Evolutionary conservation across 2,888 invertebrate genomes (phyloP).

Genomic region (Deilephila elpenor): DNA sequence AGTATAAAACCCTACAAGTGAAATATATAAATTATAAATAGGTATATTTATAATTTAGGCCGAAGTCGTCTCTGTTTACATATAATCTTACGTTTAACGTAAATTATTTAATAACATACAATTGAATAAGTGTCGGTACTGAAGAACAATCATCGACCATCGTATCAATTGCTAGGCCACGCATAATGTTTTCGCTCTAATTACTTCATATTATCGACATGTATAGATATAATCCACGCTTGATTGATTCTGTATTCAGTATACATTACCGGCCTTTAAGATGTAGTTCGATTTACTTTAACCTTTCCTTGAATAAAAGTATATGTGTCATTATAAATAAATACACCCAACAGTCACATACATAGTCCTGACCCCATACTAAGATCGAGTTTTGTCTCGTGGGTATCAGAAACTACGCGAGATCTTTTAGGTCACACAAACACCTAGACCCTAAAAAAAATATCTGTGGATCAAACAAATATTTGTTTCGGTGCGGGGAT

Average conservation of each 20-base stretch:
- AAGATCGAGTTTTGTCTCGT: no score
- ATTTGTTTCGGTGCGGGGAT: no score
- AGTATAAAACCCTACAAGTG: no score
- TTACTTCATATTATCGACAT: background rate
- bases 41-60: no score
- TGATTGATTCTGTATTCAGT: constrained; percentile 5
- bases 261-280: constrained; percentile 11
- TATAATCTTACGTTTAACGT: background rate
- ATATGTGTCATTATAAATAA: background rate
- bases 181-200: constrained; percentile 29
- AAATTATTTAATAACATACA: background rate
- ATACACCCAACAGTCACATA: no score
- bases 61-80: no score
- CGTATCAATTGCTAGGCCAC: constrained; percentile 5
- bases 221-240: background rate
- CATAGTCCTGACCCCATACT: no score
- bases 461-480: no score
- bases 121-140: constrained; percentile 3
- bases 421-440: no score
- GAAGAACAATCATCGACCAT: background rate
- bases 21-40: no score
- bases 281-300: background rate
- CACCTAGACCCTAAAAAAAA: no score
- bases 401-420: no score
- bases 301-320: background rate